Conservation (phyloP, 2,113 vertebrate species). For the Stigmatopora nigra region DNA sequence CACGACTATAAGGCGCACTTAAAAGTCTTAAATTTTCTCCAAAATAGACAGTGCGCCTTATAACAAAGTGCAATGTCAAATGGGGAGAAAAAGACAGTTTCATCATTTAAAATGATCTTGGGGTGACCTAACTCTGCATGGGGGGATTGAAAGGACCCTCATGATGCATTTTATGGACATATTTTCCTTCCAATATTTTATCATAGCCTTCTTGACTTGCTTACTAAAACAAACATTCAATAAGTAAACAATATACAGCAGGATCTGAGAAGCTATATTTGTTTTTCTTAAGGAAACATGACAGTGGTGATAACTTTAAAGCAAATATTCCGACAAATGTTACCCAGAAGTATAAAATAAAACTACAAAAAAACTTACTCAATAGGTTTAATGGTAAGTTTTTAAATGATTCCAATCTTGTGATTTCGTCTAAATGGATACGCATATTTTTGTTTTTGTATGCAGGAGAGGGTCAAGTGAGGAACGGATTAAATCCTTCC, state of each 20-base stretch:
- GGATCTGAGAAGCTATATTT: slow-evolving; percentile 9
- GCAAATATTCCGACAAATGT: slow-evolving; percentile 97
- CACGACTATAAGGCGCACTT: too few species aligned
- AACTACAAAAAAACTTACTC: slow-evolving; percentile 73
- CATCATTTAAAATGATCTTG: slow-evolving; percentile 4
- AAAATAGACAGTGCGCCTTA: too few species aligned
- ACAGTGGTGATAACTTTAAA: slow-evolving; percentile 88
- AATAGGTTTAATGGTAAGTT: slow-evolving; percentile 72
- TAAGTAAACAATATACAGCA: too few species aligned
- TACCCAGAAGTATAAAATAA: slow-evolving; percentile 91
- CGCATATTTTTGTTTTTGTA: slow-evolving; percentile 81
- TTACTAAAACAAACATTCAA: too few species aligned
- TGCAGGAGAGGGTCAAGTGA: slow-evolving; percentile 94
- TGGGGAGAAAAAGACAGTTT: background rate
- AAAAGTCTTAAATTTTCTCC: too few species aligned
- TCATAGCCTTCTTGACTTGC: too few species aligned
- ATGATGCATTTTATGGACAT: background rate
- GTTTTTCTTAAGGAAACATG: slow-evolving; percentile 69
- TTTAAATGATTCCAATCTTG: slow-evolving; percentile 80
- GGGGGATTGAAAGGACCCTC: background rate
- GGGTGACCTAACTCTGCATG: slow-evolving; percentile 4
- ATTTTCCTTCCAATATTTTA: background rate
- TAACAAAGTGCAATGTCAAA: background rate
- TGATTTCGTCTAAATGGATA: slow-evolving; percentile 83
- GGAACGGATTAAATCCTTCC: slow-evolving; percentile 99